Evolutionary conservation across 2,113 vertebrate species (phyloP).

Genomic region (Ranitomeya imitator): DNA sequence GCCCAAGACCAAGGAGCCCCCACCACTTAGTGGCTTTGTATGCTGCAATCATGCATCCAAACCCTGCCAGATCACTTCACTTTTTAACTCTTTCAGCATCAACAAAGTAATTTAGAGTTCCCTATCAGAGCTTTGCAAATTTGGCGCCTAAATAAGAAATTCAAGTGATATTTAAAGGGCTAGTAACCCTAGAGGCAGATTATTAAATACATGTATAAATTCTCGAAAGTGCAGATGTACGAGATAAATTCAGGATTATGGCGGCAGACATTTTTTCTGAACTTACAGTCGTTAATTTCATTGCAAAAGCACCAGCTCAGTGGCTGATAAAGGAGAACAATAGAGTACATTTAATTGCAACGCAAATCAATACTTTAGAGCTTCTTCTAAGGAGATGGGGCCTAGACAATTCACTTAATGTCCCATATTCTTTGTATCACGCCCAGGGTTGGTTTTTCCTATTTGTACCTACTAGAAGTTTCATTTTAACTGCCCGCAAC

Average conservation of each 20-base stretch:
- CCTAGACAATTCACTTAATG: neutral
- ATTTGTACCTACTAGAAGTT: neutral
- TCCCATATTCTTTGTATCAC: no score
- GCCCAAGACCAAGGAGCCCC: slow-evolving; percentile 20
- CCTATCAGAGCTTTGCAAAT: neutral
- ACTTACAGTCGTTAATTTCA: neutral
- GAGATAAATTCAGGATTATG: no score
- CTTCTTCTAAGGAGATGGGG: neutral
- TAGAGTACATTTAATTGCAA: neutral
- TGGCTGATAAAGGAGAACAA: neutral
- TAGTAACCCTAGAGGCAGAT: neutral
- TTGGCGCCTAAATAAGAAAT: neutral
- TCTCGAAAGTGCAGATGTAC: no score
- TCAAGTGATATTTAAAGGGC: neutral
- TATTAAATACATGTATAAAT: no score
- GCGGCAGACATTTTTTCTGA: no score
- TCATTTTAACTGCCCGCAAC: neutral
- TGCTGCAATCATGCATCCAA: slow-evolving; percentile 6
- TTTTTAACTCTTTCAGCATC: slow-evolving; percentile 23
- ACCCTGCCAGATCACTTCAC: slow-evolving; percentile 12
- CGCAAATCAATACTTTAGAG: no score
- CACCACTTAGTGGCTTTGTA: slow-evolving; percentile 20
- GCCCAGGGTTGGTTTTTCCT: neutral
- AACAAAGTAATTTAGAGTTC: neutral
- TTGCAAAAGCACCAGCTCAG: neutral